Base-by-base conservation (phyloP, 2,888 invertebrate genomes). In the Tuberolachnus salignus region DNA sequence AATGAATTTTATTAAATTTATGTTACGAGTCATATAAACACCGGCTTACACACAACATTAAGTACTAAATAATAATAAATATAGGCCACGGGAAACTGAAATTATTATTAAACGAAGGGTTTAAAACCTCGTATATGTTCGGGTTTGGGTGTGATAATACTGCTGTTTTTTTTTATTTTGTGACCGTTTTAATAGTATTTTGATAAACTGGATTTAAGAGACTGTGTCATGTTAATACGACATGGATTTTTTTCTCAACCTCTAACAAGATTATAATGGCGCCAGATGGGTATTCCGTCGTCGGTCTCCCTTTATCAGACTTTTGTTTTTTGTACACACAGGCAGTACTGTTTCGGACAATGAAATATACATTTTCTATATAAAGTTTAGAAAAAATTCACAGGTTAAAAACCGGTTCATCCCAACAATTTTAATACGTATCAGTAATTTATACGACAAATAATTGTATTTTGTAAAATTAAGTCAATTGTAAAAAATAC, bases 211-310 rank as follows among this genome's bases (percentile, higher is more conserved):
- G 26, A 72, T 61, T 71, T 80, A 42, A 64, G 42, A 16, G 16
- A 42, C 16, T 10, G n/a, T 42, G 46, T 53, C 9, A 10, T 80
- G n/a, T 69, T 80, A 34, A 53, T 69, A 69, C n/a, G 51, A 69
- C 11, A n/a, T 13, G 34, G 23, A n/a, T 34, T 69, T 53, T 34
- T 69, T 51, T 69, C 34, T n/a, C 21, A 26, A 69, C 26, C n/a
- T 19, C n/a, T 69, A 69, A 69, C 26, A 69, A 69, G 51, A 69
- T 69, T 69, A 69, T n/a, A 6, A 69, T 13, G 34, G 34, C 51
- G 26, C 34, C 51, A 51, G 13, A 69, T 69, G 34, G n/a, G 51
- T 66, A 34, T 34, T 34, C 3, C 6, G 49, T 49, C 23, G 23
- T 4, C 46, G 14, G 19, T 21, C 26, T 49, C 21, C 13, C 16